Conservation (phyloP, 2,888 invertebrate species). For the Schizaphis graminum region DNA sequence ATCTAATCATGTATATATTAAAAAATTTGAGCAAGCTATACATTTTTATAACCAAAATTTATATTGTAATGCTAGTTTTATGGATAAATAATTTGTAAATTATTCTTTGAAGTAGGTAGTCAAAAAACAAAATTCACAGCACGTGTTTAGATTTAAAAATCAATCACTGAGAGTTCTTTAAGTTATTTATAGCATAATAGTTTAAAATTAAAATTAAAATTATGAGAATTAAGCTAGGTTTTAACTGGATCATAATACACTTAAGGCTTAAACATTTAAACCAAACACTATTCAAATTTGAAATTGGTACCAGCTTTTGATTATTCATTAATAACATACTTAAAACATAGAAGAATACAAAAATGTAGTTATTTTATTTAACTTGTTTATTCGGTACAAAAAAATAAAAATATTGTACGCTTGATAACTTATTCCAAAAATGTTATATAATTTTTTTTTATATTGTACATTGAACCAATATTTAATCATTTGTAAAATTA, state of each 20-base stretch:
- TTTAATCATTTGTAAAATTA: background rate
- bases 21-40: background rate
- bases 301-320: background rate
- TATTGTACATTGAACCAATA: background rate
- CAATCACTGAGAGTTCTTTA: background rate
- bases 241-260: background rate
- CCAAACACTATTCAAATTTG: background rate
- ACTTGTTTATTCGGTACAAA: too few species aligned
- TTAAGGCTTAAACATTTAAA: background rate
- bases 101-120: background rate
- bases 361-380: too few species aligned
- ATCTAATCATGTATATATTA: background rate
- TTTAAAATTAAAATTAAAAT: background rate
- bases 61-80: background rate
- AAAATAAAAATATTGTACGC: background rate
- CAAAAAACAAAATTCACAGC: background rate
- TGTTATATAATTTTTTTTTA: background rate
- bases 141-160: background rate
- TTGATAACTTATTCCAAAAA: background rate
- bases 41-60: background rate
- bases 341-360: background rate
- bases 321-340: background rate
- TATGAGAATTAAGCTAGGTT: background rate
- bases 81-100: background rate
- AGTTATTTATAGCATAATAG: background rate